A percentile compares a stretch with the other conserved stretches of the same genome.
Conservation (phyloP, 30 jellyfish, hydroid and myxozoan genomes). For the Sanderia malayensis region DNA sequence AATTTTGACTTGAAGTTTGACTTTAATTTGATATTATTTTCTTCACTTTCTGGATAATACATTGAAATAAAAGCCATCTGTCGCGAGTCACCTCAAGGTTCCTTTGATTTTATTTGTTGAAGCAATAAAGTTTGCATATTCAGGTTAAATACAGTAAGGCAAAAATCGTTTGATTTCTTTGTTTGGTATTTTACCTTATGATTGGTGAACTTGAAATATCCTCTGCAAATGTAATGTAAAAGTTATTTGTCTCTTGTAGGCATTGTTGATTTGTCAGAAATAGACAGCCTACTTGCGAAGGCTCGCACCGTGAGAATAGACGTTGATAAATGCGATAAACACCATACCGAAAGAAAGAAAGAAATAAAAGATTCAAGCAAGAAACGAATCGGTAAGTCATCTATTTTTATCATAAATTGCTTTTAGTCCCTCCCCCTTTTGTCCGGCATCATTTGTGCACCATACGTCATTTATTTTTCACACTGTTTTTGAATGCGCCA, state of each 20-base stretch:
- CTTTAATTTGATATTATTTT: too few species aligned
- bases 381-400: not conserved
- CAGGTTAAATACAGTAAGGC: not conserved
- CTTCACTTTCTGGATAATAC: too few species aligned
- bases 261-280: conserved; percentile 31
- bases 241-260: conserved; percentile 9
- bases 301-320: conserved; percentile 45
- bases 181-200: not conserved
- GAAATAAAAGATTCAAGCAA: not conserved
- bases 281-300: conserved; percentile 41
- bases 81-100: too few species aligned
- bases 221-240: too few species aligned
- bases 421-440: too few species aligned
- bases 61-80: too few species aligned
- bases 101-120: too few species aligned
- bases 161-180: not conserved
- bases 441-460: too few species aligned
- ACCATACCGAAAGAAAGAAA: not conserved
- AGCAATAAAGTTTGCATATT: not conserved
- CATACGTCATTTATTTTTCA: too few species aligned
- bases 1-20: too few species aligned
- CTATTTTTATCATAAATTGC: too few species aligned
- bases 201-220: not conserved
- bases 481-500: too few species aligned
- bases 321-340: not conserved